Evolutionary conservation across 2,113 vertebrate species (phyloP).

Genomic region (Mustela lutreola): DNA sequence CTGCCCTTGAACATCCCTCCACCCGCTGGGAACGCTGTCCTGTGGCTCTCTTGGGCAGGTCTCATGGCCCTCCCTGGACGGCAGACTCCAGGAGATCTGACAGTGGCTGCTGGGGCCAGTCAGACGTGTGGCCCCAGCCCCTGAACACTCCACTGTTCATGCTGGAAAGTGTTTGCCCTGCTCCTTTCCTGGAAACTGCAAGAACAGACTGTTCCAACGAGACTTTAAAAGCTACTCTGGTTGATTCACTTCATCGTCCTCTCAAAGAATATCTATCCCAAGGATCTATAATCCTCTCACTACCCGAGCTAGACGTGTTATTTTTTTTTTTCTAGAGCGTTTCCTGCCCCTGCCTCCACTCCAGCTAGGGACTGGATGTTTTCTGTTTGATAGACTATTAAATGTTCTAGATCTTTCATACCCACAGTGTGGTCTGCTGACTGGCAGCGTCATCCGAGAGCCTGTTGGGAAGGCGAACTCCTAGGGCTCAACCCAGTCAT

Average conservation of each 20-base stretch:
- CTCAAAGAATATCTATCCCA: background rate
- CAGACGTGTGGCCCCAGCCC: background rate
- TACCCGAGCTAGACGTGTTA: background rate
- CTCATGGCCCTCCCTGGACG: background rate
- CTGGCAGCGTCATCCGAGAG: background rate
- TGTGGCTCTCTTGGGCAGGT: background rate
- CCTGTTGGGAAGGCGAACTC: too few species aligned
- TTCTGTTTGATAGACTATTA: background rate
- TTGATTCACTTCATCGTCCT: background rate
- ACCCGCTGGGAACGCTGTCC: background rate
- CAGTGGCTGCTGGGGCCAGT: background rate
- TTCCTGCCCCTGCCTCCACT: background rate
- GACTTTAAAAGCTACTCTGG: background rate
- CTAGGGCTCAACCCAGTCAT: background rate
- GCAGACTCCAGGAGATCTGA: background rate
- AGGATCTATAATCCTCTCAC: background rate
- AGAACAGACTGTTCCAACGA: background rate
- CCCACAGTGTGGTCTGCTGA: background rate
- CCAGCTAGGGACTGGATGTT: background rate
- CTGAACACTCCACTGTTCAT: background rate
- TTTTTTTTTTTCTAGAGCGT: background rate
- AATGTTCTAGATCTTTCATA: background rate
- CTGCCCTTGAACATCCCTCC: background rate
- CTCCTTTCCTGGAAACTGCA: background rate
- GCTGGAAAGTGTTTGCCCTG: background rate